Conservation (phyloP, 2,888 invertebrate species). For the Proisotoma minuta region DNA sequence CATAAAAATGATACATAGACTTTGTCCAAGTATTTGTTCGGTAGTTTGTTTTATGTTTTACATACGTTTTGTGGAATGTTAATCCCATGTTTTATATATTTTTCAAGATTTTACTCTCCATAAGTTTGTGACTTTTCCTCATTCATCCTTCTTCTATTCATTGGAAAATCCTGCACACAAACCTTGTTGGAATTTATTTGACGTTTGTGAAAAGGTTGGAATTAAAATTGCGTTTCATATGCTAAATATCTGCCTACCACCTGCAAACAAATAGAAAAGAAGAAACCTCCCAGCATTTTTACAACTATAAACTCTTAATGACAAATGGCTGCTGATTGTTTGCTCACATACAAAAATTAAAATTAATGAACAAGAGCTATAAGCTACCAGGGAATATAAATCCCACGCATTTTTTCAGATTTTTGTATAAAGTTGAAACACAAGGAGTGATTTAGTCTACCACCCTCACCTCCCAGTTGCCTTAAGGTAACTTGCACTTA, state of each 20-base stretch:
- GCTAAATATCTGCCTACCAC: not conserved
- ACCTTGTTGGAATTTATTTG: not conserved
- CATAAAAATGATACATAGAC: slow-evolving; percentile 7
- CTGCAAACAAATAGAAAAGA: not conserved
- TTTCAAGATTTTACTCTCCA: not conserved
- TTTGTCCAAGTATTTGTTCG: not conserved
- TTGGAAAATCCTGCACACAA: not conserved
- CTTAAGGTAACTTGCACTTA: too few species aligned
- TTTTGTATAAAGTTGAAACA: not conserved
- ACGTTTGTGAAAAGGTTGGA: not conserved
- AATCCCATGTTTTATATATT: slow-evolving; percentile 1
- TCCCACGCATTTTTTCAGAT: not conserved
- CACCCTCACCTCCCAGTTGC: too few species aligned
- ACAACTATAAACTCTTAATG: not conserved
- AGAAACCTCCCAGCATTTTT: not conserved
- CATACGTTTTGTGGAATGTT: slow-evolving; percentile 6
- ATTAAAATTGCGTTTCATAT: slow-evolving; percentile 4
- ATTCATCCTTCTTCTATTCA: not conserved
- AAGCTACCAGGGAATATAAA: not conserved
- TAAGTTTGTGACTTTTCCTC: not conserved
- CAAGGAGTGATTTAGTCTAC: not conserved
- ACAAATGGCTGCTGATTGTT: slow-evolving; percentile 1
- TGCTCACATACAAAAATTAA: too few species aligned
- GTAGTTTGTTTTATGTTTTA: not conserved
- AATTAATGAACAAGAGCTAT: too few species aligned